Evolutionary conservation across 2,888 invertebrate species (phyloP), one percentile per base, ranked within the genome.

Genomic region (Luperina nickerlii): DNA sequence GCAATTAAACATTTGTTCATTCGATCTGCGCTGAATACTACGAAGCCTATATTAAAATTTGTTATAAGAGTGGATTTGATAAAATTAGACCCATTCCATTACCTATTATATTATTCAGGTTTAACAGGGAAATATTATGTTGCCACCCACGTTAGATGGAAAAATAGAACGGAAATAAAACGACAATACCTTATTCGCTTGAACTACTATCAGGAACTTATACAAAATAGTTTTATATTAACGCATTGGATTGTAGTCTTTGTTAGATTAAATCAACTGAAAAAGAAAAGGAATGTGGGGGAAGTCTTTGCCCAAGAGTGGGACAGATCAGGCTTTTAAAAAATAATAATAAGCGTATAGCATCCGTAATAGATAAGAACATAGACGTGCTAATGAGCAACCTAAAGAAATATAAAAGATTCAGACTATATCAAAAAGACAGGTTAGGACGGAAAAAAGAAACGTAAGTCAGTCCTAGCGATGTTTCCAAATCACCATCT

Each of bases 401-500:
- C 54, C 20, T 38, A 72, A 75, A 38, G 27, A 67, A 80, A 38
- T 24, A 67, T 38, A 75, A 81, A 48, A 62, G 18, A 62, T 38
- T 57, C 48, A 67, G 32, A 51, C n/a, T 54, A 11, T n/a, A 24
- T 62, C 6, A n/a, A 38, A 65, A 77, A 38, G 5, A 76, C 83
- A 73, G 54, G 51, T 67, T 42, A 8, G 63, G n/a, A 60, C 8
- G 7, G 48, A 18, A 69, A 77, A 74, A 77, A 77, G 51, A 63
- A 79, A 74, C 15, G 54, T 70, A 51, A 42, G 45, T 83, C 11
- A 32, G 38, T 72, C 45, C 60, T 48, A 78, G 57, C 32, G 57
- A 67, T 86, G 69, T 63, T 72, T 27, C 76, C 62, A 74, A 85
- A 83, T 79, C 79, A 79, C 63, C 54, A 32, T 80, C 68, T 78